Evolutionary conservation across 2,113 vertebrate species (phyloP).

Genomic region (Myiozetetes cayanensis): DNA sequence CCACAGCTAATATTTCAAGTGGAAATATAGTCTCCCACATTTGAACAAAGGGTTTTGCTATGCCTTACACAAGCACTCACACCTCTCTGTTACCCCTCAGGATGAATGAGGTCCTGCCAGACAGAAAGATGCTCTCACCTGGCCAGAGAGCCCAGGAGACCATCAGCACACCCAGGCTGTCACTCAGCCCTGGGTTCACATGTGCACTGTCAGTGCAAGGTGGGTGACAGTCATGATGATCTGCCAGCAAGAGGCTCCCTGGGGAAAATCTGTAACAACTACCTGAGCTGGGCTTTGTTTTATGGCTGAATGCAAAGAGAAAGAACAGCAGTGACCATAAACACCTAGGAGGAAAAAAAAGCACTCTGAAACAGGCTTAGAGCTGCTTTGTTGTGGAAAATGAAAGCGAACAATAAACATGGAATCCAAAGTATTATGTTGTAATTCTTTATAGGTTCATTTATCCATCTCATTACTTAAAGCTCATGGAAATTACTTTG

Average conservation of each 20-base stretch:
- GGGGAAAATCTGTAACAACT: neutral
- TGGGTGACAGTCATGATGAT: neutral
- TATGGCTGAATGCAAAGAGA: neutral
- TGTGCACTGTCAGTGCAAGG: rapidly evolving
- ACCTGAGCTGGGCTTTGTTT: neutral
- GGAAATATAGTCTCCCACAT: neutral
- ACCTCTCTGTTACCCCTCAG: neutral
- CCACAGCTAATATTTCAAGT: slow-evolving; percentile 47
- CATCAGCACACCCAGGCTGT: neutral
- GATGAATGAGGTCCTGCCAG: neutral
- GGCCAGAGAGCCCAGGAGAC: neutral
- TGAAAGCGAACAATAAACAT: neutral
- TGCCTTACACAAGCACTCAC: rapidly evolving
- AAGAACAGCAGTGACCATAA: neutral
- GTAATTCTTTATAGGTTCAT: neutral
- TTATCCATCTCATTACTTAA: neutral
- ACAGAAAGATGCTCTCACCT: neutral
- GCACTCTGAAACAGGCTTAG: neutral
- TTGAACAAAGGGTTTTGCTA: neutral
- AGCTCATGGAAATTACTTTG: neutral
- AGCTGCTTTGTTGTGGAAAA: slow-evolving; percentile 9
- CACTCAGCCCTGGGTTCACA: neutral
- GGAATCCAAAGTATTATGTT: neutral
- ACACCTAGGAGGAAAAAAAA: neutral
- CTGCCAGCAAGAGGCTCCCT: rapidly evolving